Base-by-base conservation (phyloP, 2,888 invertebrate genomes). In the Spilosoma lubricipeda region DNA sequence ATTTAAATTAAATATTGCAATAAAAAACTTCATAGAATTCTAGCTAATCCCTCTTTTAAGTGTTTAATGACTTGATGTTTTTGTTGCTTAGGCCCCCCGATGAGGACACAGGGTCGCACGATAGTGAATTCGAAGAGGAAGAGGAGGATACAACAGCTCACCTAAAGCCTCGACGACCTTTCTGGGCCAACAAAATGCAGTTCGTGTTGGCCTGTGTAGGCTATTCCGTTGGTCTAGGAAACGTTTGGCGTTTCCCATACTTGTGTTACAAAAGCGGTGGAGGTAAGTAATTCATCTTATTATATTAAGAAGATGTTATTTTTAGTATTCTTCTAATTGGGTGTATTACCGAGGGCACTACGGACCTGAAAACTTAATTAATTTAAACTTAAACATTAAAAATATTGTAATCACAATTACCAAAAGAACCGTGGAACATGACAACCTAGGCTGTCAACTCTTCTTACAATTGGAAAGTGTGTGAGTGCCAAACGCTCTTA, bases 221-320 rank as follows among this genome's bases (percentile, higher is more conserved):
- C 39, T 98, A 98, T 91, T 98, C 98, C 72, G 98, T 98, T 73
- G 98, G 98, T 63, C 96, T 98, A 80, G 98, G 98, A 85, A 98
- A 98, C 90, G 98, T 98, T 81, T 98, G 98, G 98, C 96, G 98
- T 86, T 99, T 99, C 94, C 99, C 99, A 56, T 99, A 99, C 93
- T 96, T 99, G 86, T 98, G 98, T 93, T 98, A 98, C 93, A 98
- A 98, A 95, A 98, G 98, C 91, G 98, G 98, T 84, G 98, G 98
- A 96, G 98, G 98, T 98, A 90, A 96, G 90, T 48, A 27, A 11
- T 63, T 27, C 42, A 56, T n/a, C 8, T n/a, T n/a, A n/a, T n/a
- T n/a, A n/a, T n/a, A n/a, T n/a, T n/a, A n/a, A n/a, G n/a, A n/a
- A n/a, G n/a, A n/a, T n/a, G n/a, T n/a, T n/a, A n/a, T n/a, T n/a